A percentile compares a stretch with the other conserved stretches of the same genome.
phyloP scores from a whole-genome alignment of 2,888 invertebrate species.

The Brachylomia viminalis region DNA sequence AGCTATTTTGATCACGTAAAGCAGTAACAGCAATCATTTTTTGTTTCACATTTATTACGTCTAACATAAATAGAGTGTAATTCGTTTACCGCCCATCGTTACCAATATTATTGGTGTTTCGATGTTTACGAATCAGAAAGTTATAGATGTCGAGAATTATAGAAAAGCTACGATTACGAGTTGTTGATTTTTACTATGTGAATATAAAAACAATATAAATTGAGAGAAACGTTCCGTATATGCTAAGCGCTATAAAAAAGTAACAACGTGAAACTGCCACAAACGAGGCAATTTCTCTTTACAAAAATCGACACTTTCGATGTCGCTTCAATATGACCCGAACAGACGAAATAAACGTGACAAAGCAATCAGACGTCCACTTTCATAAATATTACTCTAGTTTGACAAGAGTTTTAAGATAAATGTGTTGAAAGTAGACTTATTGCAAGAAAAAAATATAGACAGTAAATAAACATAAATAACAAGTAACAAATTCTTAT shows the following conservation, averaged over 20 bases:
- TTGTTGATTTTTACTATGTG: constrained; percentile 46
- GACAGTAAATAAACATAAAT: constrained; percentile 31
- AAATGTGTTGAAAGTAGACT: constrained; percentile 38
- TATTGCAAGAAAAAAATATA: constrained; percentile 11
- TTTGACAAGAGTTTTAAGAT: constrained; percentile 36
- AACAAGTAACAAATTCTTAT: constrained; percentile 12
- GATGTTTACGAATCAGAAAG: constrained; percentile 59
- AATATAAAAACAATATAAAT: constrained; percentile 52
- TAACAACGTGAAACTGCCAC: constrained; percentile 49
- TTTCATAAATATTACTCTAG: constrained; percentile 63
- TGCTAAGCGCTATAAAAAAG: constrained; percentile 60
- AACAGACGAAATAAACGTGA: constrained; percentile 65
- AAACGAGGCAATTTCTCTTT: constrained; percentile 64
- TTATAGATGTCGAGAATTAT: constrained; percentile 36
- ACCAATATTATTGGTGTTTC: constrained; percentile 29
- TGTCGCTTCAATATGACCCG: constrained; percentile 65
- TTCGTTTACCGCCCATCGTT: constrained; percentile 48
- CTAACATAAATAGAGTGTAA: constrained; percentile 37
- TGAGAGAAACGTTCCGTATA: constrained; percentile 58
- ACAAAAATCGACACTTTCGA: constrained; percentile 65
- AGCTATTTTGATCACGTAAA: constrained; percentile 61
- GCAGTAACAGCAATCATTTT: constrained; percentile 61
- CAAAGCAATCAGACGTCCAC: constrained; percentile 64
- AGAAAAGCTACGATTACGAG: constrained; percentile 45
- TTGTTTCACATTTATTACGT: constrained; percentile 57